These are phyloP conservation scores for Leptopilina boulardi DNA, from an alignment of 1,140 invertebrate genomes.

Conservation along the genomic window DNA sequence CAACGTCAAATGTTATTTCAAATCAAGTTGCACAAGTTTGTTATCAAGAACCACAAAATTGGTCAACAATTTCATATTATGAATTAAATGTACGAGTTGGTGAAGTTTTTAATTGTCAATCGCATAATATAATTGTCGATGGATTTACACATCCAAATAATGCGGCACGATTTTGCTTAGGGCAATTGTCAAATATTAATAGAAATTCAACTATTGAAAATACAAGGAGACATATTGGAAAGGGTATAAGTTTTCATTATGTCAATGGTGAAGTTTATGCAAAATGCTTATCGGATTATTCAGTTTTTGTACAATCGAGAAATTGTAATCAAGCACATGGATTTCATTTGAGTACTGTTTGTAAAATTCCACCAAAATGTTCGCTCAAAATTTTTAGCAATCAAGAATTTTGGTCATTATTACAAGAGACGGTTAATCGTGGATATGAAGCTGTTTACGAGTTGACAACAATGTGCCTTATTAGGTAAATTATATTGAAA, in stretches of 20 bases:
- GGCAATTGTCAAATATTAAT: constrained; percentile 97
- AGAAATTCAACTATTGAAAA: constrained; percentile 99
- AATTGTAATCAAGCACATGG: constrained; percentile 96
- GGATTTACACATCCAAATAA: constrained; percentile 98
- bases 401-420: constrained; percentile 97
- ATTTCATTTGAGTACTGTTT: constrained; percentile 96
- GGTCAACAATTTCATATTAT: constrained; percentile 97
- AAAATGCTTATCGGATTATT: constrained; percentile 96
- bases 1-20: constrained; percentile 77
- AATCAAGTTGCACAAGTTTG: constrained; percentile 88
- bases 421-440: constrained; percentile 93
- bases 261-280: constrained; percentile 99
- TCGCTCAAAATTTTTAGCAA: constrained; percentile 98
- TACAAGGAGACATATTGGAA: constrained; percentile 96
- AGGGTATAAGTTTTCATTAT: constrained; percentile 98
- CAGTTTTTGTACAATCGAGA: constrained; percentile 97
- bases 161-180: constrained; percentile 94
- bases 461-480: constrained; percentile 98
- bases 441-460: constrained; percentile 97
- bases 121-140: constrained; percentile 94
- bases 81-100: constrained; percentile 97
- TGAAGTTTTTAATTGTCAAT: constrained; percentile 95
- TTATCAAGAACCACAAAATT: constrained; percentile 94
- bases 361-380: constrained; percentile 94
- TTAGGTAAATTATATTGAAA: constrained; percentile 82